These are phyloP conservation scores for Heliconius congener DNA, from an alignment of 1,140 invertebrate genomes.

Conservation along the genomic window DNA sequence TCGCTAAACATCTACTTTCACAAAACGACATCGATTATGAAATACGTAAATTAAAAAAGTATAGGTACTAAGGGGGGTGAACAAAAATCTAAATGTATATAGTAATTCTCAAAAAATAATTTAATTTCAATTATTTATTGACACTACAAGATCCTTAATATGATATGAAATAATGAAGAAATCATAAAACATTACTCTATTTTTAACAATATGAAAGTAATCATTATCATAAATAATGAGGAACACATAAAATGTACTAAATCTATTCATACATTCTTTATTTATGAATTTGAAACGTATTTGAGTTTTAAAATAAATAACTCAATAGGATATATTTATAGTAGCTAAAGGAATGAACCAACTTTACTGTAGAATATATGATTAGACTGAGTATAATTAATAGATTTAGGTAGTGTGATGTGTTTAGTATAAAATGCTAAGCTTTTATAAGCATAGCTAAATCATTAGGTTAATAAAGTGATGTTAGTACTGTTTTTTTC, in stretches of 20 bases:
- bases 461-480: constrained; percentile 44
- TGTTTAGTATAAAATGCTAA: constrained; percentile 13
- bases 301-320: neutral
- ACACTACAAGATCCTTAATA: neutral
- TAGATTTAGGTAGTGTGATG: neutral
- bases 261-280: neutral
- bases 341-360: too few species aligned
- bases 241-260: neutral
- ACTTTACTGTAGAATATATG: neutral
- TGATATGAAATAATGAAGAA: neutral
- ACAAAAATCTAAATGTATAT: constrained; percentile 8
- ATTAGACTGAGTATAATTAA: neutral
- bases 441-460: constrained; percentile 5
- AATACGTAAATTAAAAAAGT: constrained; percentile 34
- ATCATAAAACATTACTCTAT: constrained; percentile 4
- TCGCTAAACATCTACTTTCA: constrained; percentile 45
- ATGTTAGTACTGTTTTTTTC: constrained; percentile 71
- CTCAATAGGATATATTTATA: too few species aligned
- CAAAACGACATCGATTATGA: constrained; percentile 61
- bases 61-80: constrained; percentile 12
- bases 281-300: neutral
- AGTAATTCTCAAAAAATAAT: neutral
- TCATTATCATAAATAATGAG: neutral
- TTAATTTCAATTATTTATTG: neutral
- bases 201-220: constrained; percentile 1